Conservation (phyloP, 1,140 invertebrate genomes). For the Trachelipus rathkii region DNA sequence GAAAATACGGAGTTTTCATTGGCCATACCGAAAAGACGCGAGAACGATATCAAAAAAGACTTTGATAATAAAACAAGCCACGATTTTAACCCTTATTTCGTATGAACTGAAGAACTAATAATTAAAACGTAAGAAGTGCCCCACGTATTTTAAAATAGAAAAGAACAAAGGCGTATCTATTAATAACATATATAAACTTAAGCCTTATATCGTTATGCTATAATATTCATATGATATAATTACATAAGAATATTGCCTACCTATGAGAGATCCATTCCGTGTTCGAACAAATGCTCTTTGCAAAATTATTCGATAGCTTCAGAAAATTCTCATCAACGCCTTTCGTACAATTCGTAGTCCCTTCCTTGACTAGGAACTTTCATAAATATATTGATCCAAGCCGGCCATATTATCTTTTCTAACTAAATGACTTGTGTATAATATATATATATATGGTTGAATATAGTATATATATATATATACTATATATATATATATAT, state of each 20-base stretch:
- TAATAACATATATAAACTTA: conserved; percentile 25
- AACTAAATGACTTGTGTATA: too few relatives aligned
- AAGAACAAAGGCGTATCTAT: conserved; percentile 34
- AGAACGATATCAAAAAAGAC: conserved; percentile 29
- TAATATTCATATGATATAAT: conserved; percentile 22
- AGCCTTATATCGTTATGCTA: conserved; percentile 2
- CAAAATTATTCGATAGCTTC: conserved; percentile 26
- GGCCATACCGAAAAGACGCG: conserved; percentile 29
- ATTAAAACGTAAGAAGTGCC: conserved; percentile 38
- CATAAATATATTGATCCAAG: conserved; percentile 1
- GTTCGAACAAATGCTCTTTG: conserved; percentile 28
- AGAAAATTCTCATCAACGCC: conserved; percentile 1
- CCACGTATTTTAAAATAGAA: conserved; percentile 44
- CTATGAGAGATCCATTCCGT: conserved; percentile 34
- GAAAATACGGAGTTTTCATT: conserved; percentile 42
- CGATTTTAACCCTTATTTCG: conserved; percentile 34
- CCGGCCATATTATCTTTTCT: background rate
- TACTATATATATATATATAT: too few relatives aligned
- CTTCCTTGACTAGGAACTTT: background rate
- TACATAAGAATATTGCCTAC: conserved; percentile 42
- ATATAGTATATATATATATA: too few relatives aligned
- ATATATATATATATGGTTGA: too few relatives aligned
- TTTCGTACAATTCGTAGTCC: too few relatives aligned
- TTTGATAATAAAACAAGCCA: conserved; percentile 21
- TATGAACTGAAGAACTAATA: conserved; percentile 31